phyloP scores from a whole-genome alignment of 2,888 invertebrate genomes.

The Iphiclides podalirius region DNA sequence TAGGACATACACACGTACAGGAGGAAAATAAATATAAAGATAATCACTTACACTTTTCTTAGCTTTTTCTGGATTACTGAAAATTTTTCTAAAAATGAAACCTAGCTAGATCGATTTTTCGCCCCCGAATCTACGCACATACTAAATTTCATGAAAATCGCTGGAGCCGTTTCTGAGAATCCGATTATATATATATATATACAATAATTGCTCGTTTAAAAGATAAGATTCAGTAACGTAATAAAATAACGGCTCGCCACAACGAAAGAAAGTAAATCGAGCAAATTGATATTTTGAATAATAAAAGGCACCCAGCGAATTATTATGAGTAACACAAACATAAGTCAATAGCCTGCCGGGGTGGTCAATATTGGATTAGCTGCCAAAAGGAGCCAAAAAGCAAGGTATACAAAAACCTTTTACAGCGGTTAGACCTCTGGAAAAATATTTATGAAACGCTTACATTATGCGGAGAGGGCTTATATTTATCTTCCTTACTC shows the following conservation, averaged over 20 bases:
- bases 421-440: slow-evolving; percentile 70
- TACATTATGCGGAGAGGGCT: slow-evolving; percentile 48
- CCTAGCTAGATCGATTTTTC: too few relatives aligned
- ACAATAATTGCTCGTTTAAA: too few relatives aligned
- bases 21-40: too few relatives aligned
- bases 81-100: too few relatives aligned
- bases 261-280: slow-evolving; percentile 63
- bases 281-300: slow-evolving; percentile 79
- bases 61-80: too few relatives aligned
- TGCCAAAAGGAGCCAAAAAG: slow-evolving; percentile 79
- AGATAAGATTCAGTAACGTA: slow-evolving; percentile 40
- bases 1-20: too few relatives aligned
- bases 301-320: slow-evolving; percentile 72
- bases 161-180: too few relatives aligned
- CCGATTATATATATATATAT: too few relatives aligned
- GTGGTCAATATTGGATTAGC: slow-evolving; percentile 80
- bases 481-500: slow-evolving; percentile 26
- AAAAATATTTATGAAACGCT: slow-evolving; percentile 76
- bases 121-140: too few relatives aligned
- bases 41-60: too few relatives aligned
- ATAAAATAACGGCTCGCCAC: slow-evolving; percentile 43
- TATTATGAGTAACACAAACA: slow-evolving; percentile 78
- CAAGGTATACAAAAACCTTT: slow-evolving; percentile 81
- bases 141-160: too few relatives aligned
- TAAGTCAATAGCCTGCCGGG: slow-evolving; percentile 77